Evolutionary conservation across 2,888 invertebrate genomes (phyloP).

Genomic region (Ischnura elegans): DNA sequence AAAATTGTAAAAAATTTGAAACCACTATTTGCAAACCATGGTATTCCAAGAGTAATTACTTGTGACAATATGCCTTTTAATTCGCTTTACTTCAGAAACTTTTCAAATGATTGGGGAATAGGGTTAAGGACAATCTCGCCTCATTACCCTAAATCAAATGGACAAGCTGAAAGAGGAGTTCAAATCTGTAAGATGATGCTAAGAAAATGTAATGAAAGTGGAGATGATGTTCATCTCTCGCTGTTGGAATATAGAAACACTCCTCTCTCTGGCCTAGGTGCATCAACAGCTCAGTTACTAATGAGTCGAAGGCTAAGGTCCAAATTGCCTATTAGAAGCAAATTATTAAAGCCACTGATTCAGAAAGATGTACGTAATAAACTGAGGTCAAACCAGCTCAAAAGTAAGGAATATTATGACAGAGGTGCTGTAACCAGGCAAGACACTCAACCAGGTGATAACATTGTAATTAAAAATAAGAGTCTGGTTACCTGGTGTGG

Average conservation of each 20-base stretch:
- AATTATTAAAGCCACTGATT: no score
- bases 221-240: neutral
- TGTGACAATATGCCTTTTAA: slow-evolving; percentile 31
- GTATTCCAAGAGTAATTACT: neutral
- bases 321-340: slow-evolving; percentile 7
- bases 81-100: neutral
- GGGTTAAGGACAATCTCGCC: slow-evolving; percentile 49
- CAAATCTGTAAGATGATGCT: slow-evolving; percentile 51
- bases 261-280: slow-evolving; percentile 30
- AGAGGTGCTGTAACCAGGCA: no score
- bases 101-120: neutral
- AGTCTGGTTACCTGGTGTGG: neutral
- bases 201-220: slow-evolving; percentile 37
- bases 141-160: slow-evolving; percentile 61
- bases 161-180: slow-evolving; percentile 53
- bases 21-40: neutral
- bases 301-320: neutral
- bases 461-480: neutral
- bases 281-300: neutral
- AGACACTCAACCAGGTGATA: neutral
- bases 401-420: no score
- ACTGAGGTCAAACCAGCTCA: no score
- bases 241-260: slow-evolving; percentile 67
- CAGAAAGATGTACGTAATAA: neutral
- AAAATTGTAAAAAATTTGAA: neutral